Base-by-base conservation (phyloP, 2,797 vertebrate genomes). In the Sebastes flavidus region DNA sequence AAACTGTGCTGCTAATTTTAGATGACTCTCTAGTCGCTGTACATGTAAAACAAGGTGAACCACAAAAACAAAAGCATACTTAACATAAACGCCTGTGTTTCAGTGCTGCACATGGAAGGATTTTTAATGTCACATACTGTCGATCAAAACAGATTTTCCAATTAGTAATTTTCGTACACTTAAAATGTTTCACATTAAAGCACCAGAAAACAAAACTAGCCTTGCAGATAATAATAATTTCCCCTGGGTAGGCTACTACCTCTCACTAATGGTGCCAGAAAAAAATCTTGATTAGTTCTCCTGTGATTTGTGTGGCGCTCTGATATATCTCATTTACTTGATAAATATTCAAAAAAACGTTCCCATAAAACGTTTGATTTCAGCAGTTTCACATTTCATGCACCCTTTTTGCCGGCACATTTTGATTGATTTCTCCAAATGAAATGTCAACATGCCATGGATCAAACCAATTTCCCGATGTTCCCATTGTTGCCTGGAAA, bases 1-100 rank as follows among this genome's bases (percentile, higher is more conserved):
- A 94, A 91, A 92, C 88, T 71, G 91, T 58, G 91, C 91, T 49
- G 89, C 92, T 95, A 94, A 94, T 94, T 94, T 94, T 94, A 94
- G 91, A 92, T 55, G 85, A 83, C 87, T 92, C 80, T 85, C 81
- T 70, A 34, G 81, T 81, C 69, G 63, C 78, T 73, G 79, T 69
- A 83, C 77, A 77, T 82, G 86, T 88, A 87, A 87, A 91, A 90
- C 93, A 94, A 91, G 90, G 90, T 92, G 89, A 94, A 82, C 62
- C 75, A 67, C 77, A 81, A 87, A 90, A 86, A 83, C 85, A 87
- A 78, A 82, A 77, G 67, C 77, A 46, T n/a, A 80, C 58, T 83
- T 80, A 76, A 83, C 69, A 78, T 68, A 67, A 73, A 30, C 18
- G 30, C 18, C 34, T 65, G 59, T 29, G 36, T 77, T 63, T 74